These are phyloP conservation scores for Oreochromis grahami DNA, from an alignment of 2,797 vertebrate genomes.

Conservation along the genomic window DNA sequence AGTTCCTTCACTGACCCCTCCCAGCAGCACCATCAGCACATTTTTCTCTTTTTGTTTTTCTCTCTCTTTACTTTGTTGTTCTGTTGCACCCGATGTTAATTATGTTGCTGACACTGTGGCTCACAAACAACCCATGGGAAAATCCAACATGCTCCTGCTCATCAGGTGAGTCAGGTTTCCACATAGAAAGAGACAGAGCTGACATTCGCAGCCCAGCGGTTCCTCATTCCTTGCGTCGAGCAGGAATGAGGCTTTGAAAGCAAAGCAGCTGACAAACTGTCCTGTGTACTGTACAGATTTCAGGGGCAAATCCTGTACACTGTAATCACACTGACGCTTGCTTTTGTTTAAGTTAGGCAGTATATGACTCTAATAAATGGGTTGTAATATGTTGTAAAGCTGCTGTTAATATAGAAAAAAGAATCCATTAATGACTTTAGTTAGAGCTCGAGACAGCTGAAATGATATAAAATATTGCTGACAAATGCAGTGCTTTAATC, in stretches of 20 bases:
- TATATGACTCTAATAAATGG: not conserved
- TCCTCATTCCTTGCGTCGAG: not conserved
- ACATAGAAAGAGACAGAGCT: not conserved
- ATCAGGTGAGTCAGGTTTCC: not conserved
- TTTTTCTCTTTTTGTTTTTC: not conserved
- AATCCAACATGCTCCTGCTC: constrained; percentile 8
- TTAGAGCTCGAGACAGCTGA: not conserved
- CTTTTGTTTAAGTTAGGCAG: not conserved
- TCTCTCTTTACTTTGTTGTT: not conserved
- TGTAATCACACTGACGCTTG: not conserved
- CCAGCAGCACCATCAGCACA: not conserved
- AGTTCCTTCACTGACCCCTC: not conserved
- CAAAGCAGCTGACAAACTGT: not conserved
- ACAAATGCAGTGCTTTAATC: not conserved
- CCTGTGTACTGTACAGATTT: not conserved
- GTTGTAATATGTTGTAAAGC: not conserved
- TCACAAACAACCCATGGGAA: not conserved
- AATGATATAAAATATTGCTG: not conserved
- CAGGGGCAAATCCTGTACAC: not conserved
- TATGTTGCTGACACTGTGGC: not conserved
- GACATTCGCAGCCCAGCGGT: not conserved
- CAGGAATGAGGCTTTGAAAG: not conserved
- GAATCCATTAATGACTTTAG: not conserved
- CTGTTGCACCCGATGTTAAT: not conserved
- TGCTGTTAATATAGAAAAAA: not conserved